Conservation (phyloP, 2,113 vertebrate species). For the Cyprinodon brontotheroides region DNA sequence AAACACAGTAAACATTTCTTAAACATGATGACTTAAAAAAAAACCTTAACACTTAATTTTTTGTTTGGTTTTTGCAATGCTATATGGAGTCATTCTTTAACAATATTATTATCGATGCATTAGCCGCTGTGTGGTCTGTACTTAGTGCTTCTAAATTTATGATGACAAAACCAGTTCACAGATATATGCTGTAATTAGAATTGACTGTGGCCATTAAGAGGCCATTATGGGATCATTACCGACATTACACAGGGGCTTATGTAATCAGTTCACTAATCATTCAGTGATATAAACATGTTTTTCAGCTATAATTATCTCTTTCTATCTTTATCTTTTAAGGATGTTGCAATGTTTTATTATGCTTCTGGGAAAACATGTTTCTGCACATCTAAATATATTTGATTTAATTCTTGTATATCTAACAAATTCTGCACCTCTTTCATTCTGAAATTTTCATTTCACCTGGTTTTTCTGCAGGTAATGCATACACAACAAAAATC, state of each 20-base stretch:
- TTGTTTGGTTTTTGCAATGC: no score
- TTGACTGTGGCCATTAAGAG: slow-evolving; percentile 23
- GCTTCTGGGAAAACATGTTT: neutral
- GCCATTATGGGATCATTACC: slow-evolving; percentile 15
- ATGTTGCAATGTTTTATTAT: neutral
- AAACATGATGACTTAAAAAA: neutral
- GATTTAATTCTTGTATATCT: neutral
- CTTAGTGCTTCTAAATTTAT: neutral
- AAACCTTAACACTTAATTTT: neutral
- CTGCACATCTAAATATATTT: neutral
- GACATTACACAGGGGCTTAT: neutral
- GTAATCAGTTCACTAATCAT: slow-evolving; percentile 9
- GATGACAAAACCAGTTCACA: neutral
- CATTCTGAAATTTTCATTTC: neutral
- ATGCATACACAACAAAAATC: no score
- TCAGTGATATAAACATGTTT: neutral
- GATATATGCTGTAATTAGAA: slow-evolving; percentile 1
- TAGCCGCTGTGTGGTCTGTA: neutral
- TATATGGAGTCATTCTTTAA: neutral
- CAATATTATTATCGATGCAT: neutral
- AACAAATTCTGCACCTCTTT: no score
- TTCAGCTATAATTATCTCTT: neutral
- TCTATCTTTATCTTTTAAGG: neutral
- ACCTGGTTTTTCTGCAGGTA: neutral
- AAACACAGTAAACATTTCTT: neutral